Conservation (phyloP, 1,140 invertebrate species). For the Drosophila bifasciata region DNA sequence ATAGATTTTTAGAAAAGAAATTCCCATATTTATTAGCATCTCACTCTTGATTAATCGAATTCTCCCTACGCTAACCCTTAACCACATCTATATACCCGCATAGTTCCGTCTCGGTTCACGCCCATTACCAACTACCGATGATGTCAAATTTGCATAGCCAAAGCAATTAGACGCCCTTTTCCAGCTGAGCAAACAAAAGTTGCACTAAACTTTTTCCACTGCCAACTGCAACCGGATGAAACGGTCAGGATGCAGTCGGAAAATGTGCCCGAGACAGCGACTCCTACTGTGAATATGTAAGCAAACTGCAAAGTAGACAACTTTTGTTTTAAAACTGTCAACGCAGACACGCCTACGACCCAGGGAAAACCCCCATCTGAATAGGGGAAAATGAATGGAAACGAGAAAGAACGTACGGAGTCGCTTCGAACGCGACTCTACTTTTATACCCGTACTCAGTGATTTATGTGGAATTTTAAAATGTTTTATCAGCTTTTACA, state of each 20-base stretch:
- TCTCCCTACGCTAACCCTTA: too few relatives aligned
- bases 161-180: conserved; percentile 65
- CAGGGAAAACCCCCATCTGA: conserved; percentile 1
- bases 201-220: conserved; percentile 47
- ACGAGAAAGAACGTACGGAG: too few relatives aligned
- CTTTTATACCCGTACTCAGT: too few relatives aligned
- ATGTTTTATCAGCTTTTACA: too few relatives aligned
- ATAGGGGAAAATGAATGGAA: not conserved
- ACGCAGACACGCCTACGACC: conserved; percentile 55
- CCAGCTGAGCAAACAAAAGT: conserved; percentile 61
- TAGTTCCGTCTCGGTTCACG: not conserved
- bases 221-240: not conserved
- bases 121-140: not conserved
- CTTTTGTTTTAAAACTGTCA: conserved; percentile 80
- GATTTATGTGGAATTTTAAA: too few relatives aligned
- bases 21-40: too few relatives aligned
- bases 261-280: conserved; percentile 12
- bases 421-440: too few relatives aligned
- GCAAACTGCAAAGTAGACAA: conserved; percentile 76
- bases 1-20: too few relatives aligned
- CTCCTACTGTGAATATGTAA: conserved; percentile 64
- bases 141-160: conserved; percentile 29
- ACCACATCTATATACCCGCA: not conserved
- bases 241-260: conserved; percentile 22
- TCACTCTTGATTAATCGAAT: too few relatives aligned